Base-by-base conservation (phyloP, 2,888 invertebrate genomes). In the Melanostoma scalare region DNA sequence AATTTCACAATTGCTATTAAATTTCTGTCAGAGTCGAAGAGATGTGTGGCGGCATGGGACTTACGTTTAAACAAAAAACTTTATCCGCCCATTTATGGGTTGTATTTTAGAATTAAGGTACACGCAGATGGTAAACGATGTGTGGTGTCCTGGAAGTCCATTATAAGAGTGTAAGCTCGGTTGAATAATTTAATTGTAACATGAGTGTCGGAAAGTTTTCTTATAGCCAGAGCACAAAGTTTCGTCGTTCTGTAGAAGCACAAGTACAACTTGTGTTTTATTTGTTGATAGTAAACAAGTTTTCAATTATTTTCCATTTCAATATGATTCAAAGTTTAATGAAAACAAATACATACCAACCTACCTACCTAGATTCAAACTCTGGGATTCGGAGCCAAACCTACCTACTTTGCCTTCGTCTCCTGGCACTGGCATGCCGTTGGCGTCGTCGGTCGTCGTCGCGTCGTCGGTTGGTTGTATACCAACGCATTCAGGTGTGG, bases 251-350 rank as follows among this genome's bases (percentile, higher is more conserved):
- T 40, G n/a, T 6, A 9, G 8, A 31, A 9, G 6, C 6, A 0
- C 36, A 56, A 52, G 68, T 74, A 52, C 35, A 36, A 48, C 36
- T 68, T 61, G 53, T 73, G 69, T 75, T 76, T 63, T 38, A 50
- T 63, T 36, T 67, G 80, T 71, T 76, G 71, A 76, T 76, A 67
- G 65, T 71, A 71, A 76, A 76, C 76, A 81, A 81, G 80, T 76
- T 81, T 72, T 76, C 71, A 81, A 76, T 81, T 81, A 81, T 81
- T 80, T 80, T 71, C 58, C 69, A 76, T 80, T 81, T 81, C 71
- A 81, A 76, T 81, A 65, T 81, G 40, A 71, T 65, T 71, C 65
- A 81, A 67, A 75, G 69, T 81, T 81, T 65, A 76, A 81, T 71
- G 58, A 48, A 76, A 81, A 65, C 71, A 71, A 81, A 81, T 67